Conservation (phyloP, 2,113 vertebrate genomes). For the Varanus salvator region DNA sequence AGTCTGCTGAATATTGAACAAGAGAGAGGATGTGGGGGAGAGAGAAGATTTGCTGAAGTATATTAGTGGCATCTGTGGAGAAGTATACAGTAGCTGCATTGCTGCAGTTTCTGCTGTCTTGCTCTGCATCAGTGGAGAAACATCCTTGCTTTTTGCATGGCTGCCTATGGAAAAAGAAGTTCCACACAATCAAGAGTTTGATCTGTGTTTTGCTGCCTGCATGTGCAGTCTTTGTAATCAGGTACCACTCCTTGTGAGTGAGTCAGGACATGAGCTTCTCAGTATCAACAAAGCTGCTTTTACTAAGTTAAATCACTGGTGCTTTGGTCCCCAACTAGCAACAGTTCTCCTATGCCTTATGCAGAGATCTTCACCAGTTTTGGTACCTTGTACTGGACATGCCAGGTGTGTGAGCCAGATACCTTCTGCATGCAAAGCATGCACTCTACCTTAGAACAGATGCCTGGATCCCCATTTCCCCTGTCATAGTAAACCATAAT, state of each 20-base stretch:
- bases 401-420: too few species aligned
- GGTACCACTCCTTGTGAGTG: neutral
- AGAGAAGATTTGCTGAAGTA: neutral
- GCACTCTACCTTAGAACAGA: neutral
- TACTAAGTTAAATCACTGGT: neutral
- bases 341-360: neutral
- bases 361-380: neutral
- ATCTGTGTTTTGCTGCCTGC: neutral
- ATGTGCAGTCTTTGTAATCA: neutral
- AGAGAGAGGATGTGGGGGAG: neutral
- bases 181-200: neutral
- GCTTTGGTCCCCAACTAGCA: neutral
- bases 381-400: neutral
- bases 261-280: neutral
- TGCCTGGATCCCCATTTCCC: neutral
- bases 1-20: neutral
- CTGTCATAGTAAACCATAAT: neutral
- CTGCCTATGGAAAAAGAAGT: neutral
- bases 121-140: neutral
- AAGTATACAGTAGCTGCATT: neutral
- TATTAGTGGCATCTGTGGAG: neutral
- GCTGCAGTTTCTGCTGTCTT: neutral
- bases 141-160: conserved; percentile 2
- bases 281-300: neutral
- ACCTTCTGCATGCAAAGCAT: neutral